Evolutionary conservation across 2,113 vertebrate genomes (phyloP).

Genomic region (Psephotus haematonotus): DNA sequence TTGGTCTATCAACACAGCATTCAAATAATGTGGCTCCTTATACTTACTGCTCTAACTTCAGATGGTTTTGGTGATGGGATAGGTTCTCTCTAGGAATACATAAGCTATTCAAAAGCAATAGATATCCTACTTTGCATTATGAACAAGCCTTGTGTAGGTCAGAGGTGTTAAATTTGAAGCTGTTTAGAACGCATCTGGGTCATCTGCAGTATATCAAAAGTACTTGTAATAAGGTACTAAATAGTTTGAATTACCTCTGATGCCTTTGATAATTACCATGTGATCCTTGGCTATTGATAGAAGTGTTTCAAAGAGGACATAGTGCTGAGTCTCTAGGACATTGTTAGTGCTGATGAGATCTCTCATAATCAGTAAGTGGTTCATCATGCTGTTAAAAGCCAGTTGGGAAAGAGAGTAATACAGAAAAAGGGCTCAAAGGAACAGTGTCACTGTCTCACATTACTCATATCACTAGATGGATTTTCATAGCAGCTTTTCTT

Average conservation of each 20-base stretch:
- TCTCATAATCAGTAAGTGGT: constrained; percentile 11
- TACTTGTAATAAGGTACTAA: background rate
- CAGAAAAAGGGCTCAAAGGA: constrained; percentile 15
- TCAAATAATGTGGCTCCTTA: background rate
- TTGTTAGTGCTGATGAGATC: constrained; percentile 17
- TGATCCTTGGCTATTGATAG: constrained; percentile 47
- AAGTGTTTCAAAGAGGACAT: constrained; percentile 34
- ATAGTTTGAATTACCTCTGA: constrained; percentile 4
- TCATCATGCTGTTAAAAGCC: constrained; percentile 15
- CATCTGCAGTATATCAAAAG: background rate
- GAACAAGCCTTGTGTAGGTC: background rate
- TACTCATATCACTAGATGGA: background rate
- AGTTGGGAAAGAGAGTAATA: constrained; percentile 13
- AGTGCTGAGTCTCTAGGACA: background rate
- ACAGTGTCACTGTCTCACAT: background rate
- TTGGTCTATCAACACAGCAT: background rate
- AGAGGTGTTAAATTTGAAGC: background rate
- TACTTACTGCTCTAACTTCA: background rate
- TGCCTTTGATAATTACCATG: constrained; percentile 15
- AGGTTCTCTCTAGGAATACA: background rate
- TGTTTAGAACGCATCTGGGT: background rate
- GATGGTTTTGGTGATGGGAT: background rate
- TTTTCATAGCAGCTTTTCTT: background rate
- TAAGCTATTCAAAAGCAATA: background rate
- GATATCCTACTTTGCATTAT: background rate